Percentiles rank a stretch among this genome's conserved stretches.
These are phyloP conservation scores for Plagiodera versicolora DNA, from an alignment of 2,888 invertebrate genomes.

Conservation along the genomic window DNA sequence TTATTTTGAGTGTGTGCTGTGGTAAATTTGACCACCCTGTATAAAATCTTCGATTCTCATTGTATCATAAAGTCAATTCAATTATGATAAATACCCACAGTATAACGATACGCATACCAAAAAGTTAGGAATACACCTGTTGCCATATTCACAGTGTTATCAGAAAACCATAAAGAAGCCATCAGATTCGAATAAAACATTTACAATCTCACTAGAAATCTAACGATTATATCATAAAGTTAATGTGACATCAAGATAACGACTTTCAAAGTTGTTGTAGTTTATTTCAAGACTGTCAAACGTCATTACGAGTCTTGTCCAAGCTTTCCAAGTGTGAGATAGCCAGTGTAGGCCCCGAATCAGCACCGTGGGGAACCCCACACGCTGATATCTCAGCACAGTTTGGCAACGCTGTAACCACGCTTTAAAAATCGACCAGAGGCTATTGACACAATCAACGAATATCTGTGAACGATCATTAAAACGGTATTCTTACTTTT, in stretches of 20 bases:
- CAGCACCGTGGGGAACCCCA: too few relatives aligned
- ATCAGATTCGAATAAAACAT: background rate
- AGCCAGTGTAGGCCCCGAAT: too few relatives aligned
- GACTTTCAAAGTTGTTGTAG: too few relatives aligned
- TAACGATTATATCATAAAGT: too few relatives aligned
- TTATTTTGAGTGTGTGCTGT: too few relatives aligned
- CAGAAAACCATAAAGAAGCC: background rate
- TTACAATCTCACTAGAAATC: too few relatives aligned
- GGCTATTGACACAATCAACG: background rate
- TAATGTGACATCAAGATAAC: too few relatives aligned
- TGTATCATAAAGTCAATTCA: background rate
- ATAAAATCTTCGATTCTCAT: background rate
- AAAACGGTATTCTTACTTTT: background rate
- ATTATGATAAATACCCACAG: background rate
- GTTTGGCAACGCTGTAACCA: background rate
- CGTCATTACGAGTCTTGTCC: too few relatives aligned
- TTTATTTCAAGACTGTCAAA: too few relatives aligned
- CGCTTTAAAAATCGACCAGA: background rate
- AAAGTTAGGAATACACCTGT: background rate
- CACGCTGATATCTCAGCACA: background rate
- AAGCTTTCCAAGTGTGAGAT: too few relatives aligned
- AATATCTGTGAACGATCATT: background rate
- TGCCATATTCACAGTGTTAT: background rate
- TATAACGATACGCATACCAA: background rate
- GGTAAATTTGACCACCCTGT: too few relatives aligned